Evolutionary conservation across 2,888 invertebrate genomes (phyloP), one percentile per base, ranked within the genome.

Genomic region (Eupithecia dodoneata): DNA sequence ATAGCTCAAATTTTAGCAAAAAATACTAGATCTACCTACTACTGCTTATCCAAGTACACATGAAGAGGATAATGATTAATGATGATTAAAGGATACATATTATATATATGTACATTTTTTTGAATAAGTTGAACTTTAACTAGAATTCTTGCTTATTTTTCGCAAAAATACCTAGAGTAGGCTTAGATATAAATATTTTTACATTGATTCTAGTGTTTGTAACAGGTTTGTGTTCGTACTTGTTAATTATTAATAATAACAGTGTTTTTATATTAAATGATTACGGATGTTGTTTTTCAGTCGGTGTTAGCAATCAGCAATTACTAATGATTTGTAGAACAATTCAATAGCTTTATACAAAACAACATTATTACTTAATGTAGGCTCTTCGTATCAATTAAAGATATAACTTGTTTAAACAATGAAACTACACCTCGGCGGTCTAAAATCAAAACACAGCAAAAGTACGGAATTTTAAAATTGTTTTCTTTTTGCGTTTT

Each of bases 301-400:
- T 15, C 70, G 70, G 65, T 44, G 15, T 65, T n/a, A n/a, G 59
- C 69, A 42, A 73, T 73, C 52, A 41, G 42, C 4, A 41, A 42
- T 66, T n/a, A 30, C 55, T 71, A 78, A 75, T 49, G 75, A 71
- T 75, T 72, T 30, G 49, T 71, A 55, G 44, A 45, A 77, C 70
- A 70, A 44, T 49, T 73, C 70, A 63, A 71, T 73, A 44, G 73
- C 73, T 73, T 55, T 30, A 73, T 63, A 71, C 71, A 72, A 67
- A 69, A 47, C 69, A 76, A 73, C 42, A 65, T 42, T 65, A 49
- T 47, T 65, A 63, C 30, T 18, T 70, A 69, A 69, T 69, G 67
- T 44, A 47, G 45, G 18, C 10, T 18, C 45, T 47, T 70, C 13
- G 10, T 70, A 69, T 49, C 4, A 70, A 49, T 47, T 70, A 47